A percentile compares a stretch with the other conserved stretches of the same genome.
Evolutionary conservation across 2,888 invertebrate species (phyloP).

Genomic region (Brenthis daphne): DNA sequence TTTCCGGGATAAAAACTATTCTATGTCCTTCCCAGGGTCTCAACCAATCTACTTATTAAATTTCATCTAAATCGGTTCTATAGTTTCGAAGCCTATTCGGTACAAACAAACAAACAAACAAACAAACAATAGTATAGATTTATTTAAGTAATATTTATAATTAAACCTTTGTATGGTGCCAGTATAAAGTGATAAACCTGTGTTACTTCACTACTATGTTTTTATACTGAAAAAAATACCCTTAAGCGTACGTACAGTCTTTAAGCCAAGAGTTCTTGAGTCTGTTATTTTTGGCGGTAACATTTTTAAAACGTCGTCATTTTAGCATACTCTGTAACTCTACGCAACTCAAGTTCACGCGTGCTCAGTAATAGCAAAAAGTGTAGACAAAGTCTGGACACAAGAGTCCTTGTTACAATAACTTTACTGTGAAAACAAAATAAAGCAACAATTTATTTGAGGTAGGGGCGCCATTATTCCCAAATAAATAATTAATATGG

Average conservation of each 20-base stretch:
- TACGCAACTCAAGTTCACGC: constrained; percentile 16
- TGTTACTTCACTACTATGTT: not conserved
- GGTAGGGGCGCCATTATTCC: constrained; percentile 4
- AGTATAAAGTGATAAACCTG: too few relatives aligned
- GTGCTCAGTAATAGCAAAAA: constrained; percentile 26
- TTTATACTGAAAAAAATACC: not conserved
- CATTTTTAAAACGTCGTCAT: not conserved
- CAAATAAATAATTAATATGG: not conserved
- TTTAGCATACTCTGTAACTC: not conserved
- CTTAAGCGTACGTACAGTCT: not conserved
- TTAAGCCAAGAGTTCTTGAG: not conserved
- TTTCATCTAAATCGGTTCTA: too few relatives aligned
- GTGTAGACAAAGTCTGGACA: constrained; percentile 29
- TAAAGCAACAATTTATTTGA: not conserved
- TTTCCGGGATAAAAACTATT: too few relatives aligned
- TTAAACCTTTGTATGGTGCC: too few relatives aligned
- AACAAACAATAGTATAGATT: too few relatives aligned
- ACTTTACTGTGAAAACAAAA: constrained; percentile 4
- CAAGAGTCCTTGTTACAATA: constrained; percentile 23
- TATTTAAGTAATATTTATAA: too few relatives aligned
- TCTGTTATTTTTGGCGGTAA: constrained; percentile 8
- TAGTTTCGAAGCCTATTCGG: too few relatives aligned
- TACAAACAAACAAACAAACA: too few relatives aligned
- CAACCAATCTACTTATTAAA: too few relatives aligned
- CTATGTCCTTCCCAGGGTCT: too few relatives aligned